These are phyloP conservation scores for Alloscopus bannaensis DNA, from an alignment of 2,888 invertebrate species.

Conservation along the genomic window DNA sequence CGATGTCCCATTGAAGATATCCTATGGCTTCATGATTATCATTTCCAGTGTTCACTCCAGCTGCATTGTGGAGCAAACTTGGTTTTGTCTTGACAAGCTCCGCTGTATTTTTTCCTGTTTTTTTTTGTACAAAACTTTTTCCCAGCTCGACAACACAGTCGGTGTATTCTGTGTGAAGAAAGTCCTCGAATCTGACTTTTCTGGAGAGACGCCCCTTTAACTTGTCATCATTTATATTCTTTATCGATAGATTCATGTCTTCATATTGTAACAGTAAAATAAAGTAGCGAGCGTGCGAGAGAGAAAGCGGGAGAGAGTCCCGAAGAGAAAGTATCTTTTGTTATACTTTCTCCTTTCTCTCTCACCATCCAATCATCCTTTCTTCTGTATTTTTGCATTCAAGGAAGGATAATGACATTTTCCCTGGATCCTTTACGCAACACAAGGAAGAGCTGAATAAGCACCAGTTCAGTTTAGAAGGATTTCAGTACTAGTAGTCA, in stretches of 20 bases:
- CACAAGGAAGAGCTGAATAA: slow-evolving; percentile 7
- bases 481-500: too few species aligned
- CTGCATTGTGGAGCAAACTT: neutral
- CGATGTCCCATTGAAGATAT: slow-evolving; percentile 25
- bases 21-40: slow-evolving; percentile 12
- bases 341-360: slow-evolving; percentile 9
- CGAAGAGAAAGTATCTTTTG: neutral
- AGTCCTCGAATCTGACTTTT: slow-evolving; percentile 6
- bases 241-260: slow-evolving; percentile 49
- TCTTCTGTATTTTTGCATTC: slow-evolving; percentile 27
- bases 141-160: too few species aligned
- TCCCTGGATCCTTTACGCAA: neutral
- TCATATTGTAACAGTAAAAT: slow-evolving; percentile 25
- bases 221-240: slow-evolving; percentile 47
- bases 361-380: slow-evolving; percentile 35
- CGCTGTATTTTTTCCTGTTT: neutral
- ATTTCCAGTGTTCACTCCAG: slow-evolving; percentile 1
- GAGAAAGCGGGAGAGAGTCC: neutral
- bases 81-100: too few species aligned
- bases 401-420: slow-evolving; percentile 33
- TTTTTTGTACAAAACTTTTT: neutral
- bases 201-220: slow-evolving; percentile 36
- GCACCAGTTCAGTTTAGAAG: too few species aligned
- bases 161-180: too few species aligned
- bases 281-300: neutral